Conservation (phyloP, 2,113 vertebrate species). For the Machaerirhynchus nigripectus region DNA sequence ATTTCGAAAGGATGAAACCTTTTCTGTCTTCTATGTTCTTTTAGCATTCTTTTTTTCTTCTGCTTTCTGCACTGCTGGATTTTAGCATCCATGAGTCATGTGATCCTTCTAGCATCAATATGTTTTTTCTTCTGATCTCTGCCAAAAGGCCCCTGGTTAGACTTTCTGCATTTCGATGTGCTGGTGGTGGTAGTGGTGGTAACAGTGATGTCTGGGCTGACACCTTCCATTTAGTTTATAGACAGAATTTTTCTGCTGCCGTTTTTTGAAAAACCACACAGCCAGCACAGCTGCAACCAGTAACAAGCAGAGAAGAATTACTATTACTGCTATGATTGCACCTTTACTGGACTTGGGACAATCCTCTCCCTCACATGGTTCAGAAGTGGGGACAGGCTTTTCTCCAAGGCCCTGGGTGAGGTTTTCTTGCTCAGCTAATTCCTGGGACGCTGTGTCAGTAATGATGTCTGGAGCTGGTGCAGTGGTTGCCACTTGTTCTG, state of each 20-base stretch:
- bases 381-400: conserved; percentile 59
- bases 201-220: conserved; percentile 76
- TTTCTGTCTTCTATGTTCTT: conserved; percentile 26
- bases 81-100: conserved; percentile 43
- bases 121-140: background rate
- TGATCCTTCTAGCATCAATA: background rate
- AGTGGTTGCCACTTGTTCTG: conserved; percentile 19
- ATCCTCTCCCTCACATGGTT: conserved; percentile 64
- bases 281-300: conserved; percentile 71
- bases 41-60: conserved; percentile 22
- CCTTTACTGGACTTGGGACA: conserved; percentile 75
- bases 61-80: conserved; percentile 52
- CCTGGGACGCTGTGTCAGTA: conserved; percentile 44
- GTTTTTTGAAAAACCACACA: conserved; percentile 86
- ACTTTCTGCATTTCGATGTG: conserved; percentile 95
- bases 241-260: conserved; percentile 88
- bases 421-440: conserved; percentile 65
- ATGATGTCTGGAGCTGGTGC: conserved; percentile 30
- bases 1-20: background rate
- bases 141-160: conserved; percentile 28
- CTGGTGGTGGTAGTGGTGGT: conserved; percentile 85
- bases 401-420: conserved; percentile 73
- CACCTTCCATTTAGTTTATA: conserved; percentile 91
- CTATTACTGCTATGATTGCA: conserved; percentile 80
- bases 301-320: conserved; percentile 80